Evolutionary conservation across 2,113 vertebrate species (phyloP), one percentile per base, ranked within the genome.

Genomic region (Brachyhypopomus occidentalis): DNA sequence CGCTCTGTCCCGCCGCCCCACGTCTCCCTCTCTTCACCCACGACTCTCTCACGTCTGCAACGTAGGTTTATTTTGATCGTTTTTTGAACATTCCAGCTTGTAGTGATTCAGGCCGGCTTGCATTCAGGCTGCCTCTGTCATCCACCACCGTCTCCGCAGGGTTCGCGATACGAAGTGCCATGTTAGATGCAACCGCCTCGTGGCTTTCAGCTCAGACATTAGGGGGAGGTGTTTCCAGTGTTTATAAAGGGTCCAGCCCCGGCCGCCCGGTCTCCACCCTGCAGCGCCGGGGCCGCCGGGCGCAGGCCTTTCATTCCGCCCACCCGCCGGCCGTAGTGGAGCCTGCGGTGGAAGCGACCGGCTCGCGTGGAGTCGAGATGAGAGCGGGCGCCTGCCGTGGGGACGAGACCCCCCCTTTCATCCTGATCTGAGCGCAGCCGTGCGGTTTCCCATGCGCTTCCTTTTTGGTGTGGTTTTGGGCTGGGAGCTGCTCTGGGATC

Each of bases 331-430:
- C 30, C 67, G 80, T 76, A 76, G 72, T 72, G 72, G 27, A 82
- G 66, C 72, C 66, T 48, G 70, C 82, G 72, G 80, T 75, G 76
- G 77, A 76, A 72, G 55, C 79, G 76, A 59, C 75, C 27, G 63
- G 64, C 67, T 76, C 79, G 72, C 55, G 77, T 75, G 76, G 64
- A 70, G 30, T 69, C 71, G 64, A 85, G 72, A 58, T 36, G 36
- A 69, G 80, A 76, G 79, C 55, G 60, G 60, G 72, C 27, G 23
- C 52, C 52, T 11, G 22, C 79, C 56, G 36, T 20, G 55, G 71
- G 62, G 71, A 75, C 62, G 59, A 48, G 52, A 17, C 36, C 67
- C 63, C 67, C 63, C 59, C 30, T 64, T 55, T 77, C 22, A 17
- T 74, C 0, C 3, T 69, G 52, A 58, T 75, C 66, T 38, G 34